Percentiles rank a stretch among this genome's conserved stretches.
phyloP scores from a whole-genome alignment of 2,888 invertebrate genomes.

The Notocelia uddmanniana region DNA sequence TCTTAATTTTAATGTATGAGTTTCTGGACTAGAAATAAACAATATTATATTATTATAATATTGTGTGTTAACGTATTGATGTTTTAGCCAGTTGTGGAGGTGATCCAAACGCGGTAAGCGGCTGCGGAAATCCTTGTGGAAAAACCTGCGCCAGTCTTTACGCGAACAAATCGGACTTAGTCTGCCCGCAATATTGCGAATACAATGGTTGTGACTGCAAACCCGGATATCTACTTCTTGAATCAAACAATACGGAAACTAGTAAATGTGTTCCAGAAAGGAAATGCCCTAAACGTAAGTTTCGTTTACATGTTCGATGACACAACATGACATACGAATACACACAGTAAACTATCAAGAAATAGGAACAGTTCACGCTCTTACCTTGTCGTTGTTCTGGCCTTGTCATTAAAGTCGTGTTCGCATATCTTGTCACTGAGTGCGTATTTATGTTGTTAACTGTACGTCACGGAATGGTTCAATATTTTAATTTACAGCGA shows the following conservation, averaged over 20 bases:
- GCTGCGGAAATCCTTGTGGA: constrained; percentile 41
- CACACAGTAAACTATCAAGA: not conserved
- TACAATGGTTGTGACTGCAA: constrained; percentile 39
- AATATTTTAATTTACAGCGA: constrained; percentile 5
- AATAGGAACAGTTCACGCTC: too few relatives aligned
- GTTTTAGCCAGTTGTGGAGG: constrained; percentile 31
- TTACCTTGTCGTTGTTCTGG: too few relatives aligned
- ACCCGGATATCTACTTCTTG: constrained; percentile 27
- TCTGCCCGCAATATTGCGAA: constrained; percentile 29
- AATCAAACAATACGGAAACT: not conserved
- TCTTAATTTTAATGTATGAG: too few relatives aligned
- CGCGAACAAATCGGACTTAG: constrained; percentile 15
- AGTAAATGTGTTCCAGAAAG: constrained; percentile 35
- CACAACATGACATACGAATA: not conserved
- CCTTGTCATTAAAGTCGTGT: too few relatives aligned
- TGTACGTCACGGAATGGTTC: not conserved
- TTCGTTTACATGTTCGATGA: not conserved
- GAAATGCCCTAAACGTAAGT: constrained; percentile 34
- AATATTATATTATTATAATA: too few relatives aligned
- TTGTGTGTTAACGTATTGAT: too few relatives aligned
- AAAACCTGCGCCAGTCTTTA: constrained; percentile 23
- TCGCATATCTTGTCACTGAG: too few relatives aligned
- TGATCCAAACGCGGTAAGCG: constrained; percentile 21
- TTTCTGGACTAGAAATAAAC: too few relatives aligned
- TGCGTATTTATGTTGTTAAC: too few relatives aligned